These are phyloP conservation scores for Muscicapa adusta DNA, from an alignment of 2,113 vertebrate species.

Conservation along the genomic window DNA sequence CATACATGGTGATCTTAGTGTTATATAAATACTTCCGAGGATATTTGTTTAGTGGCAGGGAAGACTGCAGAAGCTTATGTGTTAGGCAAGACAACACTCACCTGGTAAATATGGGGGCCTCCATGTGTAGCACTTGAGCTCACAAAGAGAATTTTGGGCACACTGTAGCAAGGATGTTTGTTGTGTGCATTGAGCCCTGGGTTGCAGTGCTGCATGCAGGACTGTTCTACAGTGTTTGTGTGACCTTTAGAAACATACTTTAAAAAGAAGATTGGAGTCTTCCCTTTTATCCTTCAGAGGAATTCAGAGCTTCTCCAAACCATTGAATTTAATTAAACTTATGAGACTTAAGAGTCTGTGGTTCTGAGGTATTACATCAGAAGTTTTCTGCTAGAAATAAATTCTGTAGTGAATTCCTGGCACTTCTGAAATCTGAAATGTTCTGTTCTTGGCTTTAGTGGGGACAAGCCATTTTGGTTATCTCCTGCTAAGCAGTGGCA, in stretches of 20 bases:
- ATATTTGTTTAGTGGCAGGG: neutral
- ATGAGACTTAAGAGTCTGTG: neutral
- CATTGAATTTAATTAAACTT: neutral
- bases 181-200: neutral
- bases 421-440: neutral
- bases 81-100: neutral
- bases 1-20: neutral
- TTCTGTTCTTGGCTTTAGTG: neutral
- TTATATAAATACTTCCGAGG: neutral
- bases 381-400: neutral
- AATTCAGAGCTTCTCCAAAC: neutral
- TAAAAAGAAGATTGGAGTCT: accelerated
- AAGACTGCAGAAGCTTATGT: neutral
- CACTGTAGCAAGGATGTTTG: neutral
- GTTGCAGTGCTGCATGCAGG: neutral
- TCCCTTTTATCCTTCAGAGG: neutral
- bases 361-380: neutral
- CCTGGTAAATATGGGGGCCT: neutral
- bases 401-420: neutral
- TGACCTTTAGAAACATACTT: neutral
- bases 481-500: neutral
- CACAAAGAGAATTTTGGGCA: neutral
- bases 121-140: neutral
- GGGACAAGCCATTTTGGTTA: neutral
- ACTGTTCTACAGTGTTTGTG: accelerated